These are phyloP conservation scores for Notiomystis cincta DNA, from an alignment of 2,113 vertebrate genomes.

Conservation along the genomic window DNA sequence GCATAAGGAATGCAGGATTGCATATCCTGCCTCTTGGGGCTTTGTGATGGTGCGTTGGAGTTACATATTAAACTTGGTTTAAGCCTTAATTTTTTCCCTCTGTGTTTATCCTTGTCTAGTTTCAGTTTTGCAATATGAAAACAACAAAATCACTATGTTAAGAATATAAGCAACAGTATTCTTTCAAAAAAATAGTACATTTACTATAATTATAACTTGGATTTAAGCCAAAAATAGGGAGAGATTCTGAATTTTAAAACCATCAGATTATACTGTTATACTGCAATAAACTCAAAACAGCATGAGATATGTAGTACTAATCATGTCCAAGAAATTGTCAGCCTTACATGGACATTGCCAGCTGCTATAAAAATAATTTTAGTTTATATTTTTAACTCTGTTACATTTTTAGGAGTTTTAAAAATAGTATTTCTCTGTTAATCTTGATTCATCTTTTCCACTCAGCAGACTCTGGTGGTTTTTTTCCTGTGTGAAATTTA, in stretches of 20 bases:
- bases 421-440: constrained; percentile 27
- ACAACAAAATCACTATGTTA: constrained; percentile 35
- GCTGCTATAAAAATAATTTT: constrained; percentile 4
- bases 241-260: neutral
- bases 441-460: constrained; percentile 45
- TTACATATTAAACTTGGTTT: constrained; percentile 16
- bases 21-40: constrained; percentile 60
- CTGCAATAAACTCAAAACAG: neutral
- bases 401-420: constrained; percentile 10
- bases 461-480: neutral
- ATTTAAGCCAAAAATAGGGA: constrained; percentile 4
- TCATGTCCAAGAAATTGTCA: neutral
- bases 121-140: constrained; percentile 60
- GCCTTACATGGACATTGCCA: constrained; percentile 52
- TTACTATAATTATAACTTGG: constrained; percentile 26
- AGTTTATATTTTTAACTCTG: constrained; percentile 2
- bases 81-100: constrained; percentile 49
- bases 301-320: neutral
- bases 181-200: constrained; percentile 18
- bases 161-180: constrained; percentile 16
- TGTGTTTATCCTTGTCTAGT: constrained; percentile 43
- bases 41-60: constrained; percentile 45
- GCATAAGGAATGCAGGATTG: constrained; percentile 50
- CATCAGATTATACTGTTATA: neutral
- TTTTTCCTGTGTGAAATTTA: neutral